Evolutionary conservation across 1,140 invertebrate genomes (phyloP), one percentile per base, ranked within the genome.

Genomic region (Aphelenchoides besseyi): DNA sequence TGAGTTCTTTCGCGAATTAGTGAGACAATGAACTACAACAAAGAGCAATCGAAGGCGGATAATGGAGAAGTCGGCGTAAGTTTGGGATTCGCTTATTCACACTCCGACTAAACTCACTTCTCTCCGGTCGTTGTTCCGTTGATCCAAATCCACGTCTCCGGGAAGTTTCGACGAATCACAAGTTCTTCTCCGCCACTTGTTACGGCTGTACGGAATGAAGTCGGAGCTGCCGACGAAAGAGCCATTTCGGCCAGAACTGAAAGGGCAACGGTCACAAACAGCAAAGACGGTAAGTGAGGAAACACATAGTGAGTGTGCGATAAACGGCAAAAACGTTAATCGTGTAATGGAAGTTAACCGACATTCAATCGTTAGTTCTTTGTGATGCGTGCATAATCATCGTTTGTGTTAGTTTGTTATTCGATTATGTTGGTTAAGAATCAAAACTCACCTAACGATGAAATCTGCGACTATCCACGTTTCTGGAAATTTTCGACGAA

Each of bases 61-160:
- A n/a, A n/a, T n/a, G n/a, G n/a, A n/a, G n/a, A n/a, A n/a, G n/a
- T n/a, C n/a, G n/a, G n/a, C n/a, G n/a, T n/a, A n/a, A n/a, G n/a
- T n/a, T n/a, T n/a, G n/a, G n/a, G n/a, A n/a, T n/a, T n/a, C n/a
- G n/a, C n/a, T n/a, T n/a, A n/a, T n/a, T n/a, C n/a, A n/a, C n/a
- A n/a, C n/a, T n/a, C n/a, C n/a, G n/a, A n/a, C 5, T 23, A 36
- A 66, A 66, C 63, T 66, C 30, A 66, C 63, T 53, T 66, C 29
- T 59, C 18, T 28, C 16, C 55, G 12, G 12, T 28, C 32, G 63
- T 12, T 33, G 12, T 36, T 1, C 16, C 30, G 52, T 76, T 32
- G 16, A 59, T 53, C 75, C 79, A 82, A 32, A 80, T 41, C 79
- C 79, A 80, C 8, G 78, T 79, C 52, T 80, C 78, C 0, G 77